Conservation (phyloP, 1,140 invertebrate species). For the Polypedilum pembai region DNA sequence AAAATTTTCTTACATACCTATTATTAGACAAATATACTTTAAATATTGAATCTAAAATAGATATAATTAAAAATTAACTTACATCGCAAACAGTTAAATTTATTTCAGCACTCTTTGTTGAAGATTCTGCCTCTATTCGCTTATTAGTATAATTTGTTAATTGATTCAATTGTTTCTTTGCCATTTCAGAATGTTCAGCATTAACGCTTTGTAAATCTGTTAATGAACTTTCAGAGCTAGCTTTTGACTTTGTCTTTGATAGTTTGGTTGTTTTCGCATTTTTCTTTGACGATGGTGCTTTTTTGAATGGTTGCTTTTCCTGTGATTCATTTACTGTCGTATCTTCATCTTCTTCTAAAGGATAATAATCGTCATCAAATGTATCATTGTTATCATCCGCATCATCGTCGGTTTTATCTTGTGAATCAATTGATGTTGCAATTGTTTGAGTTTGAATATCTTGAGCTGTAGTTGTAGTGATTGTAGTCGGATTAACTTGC, state of each 20-base stretch:
- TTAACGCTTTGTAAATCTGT: neutral
- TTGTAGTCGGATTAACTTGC: neutral
- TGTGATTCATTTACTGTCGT: neutral
- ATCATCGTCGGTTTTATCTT: neutral
- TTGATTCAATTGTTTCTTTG: neutral
- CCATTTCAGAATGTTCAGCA: neutral
- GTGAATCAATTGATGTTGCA: neutral
- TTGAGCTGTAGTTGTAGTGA: neutral
- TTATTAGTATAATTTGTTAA: neutral
- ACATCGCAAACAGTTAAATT: slow-evolving; percentile 22
- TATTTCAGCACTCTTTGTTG: neutral
- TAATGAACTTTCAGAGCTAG: neutral
- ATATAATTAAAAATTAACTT: neutral
- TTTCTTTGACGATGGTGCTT: neutral
- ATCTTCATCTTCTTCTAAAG: neutral
- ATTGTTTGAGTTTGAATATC: slow-evolving; percentile 8
- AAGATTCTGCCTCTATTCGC: neutral
- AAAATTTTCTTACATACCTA: slow-evolving; percentile 60
- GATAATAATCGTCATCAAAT: slow-evolving; percentile 8
- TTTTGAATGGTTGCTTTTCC: neutral
- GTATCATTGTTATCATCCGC: neutral
- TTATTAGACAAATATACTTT: slow-evolving; percentile 31
- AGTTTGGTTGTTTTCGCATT: neutral
- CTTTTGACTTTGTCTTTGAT: neutral
- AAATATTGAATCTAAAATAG: no score